Evolutionary conservation across 2,113 vertebrate genomes (phyloP), one percentile per base, ranked within the genome.

Genomic region (Saccopteryx leptura): DNA sequence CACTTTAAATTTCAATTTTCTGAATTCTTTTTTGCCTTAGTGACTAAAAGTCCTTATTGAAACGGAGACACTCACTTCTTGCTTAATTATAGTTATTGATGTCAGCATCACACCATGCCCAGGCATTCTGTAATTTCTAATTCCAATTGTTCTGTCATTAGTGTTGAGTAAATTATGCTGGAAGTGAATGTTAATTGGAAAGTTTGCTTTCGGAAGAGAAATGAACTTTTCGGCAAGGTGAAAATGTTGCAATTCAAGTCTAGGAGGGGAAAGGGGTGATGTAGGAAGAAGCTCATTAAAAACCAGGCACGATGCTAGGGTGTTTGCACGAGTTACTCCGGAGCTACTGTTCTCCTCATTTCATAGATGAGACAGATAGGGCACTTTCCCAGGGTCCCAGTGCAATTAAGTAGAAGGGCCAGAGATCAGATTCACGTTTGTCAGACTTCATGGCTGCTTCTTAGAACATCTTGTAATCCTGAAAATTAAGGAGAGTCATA

Each of bases 201-300:
- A 4, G 39, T 81, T 88, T 78, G 88, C 56, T 24, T 6, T 76
- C 93, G 52, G 66, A 88, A 54, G 72, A 28, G 76, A 66, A 84
- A 54, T 24, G 60, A 66, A 71, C 54, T 80, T 85, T 54, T 58
- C 39, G 84, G 68, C 39, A 72, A 60, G 75, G 50, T 18, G 23
- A 91, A 28, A 89, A 86, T 58, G n/a, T 72, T 86, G 88, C 83
- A 83, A 87, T 68, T 90, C 39, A 82, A 60, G 28, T 82, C 91
- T 52, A 46, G 50, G 60, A 61, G 61, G 46, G 75, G 19, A 56
- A 56, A n/a, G 63, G 9, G 74, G 18, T 63, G 5, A 60, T 28
- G 7, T 48, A 52, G 75, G 60, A 69, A 52, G 75, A 54, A 69
- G 65, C 52, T 88, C 58, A 6, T 56, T 82, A 11, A 50, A 61